A percentile compares a stretch with the other conserved stretches of the same genome.
Conservation (phyloP, 1,140 invertebrate genomes). For the Proctacanthus coquilletti region DNA sequence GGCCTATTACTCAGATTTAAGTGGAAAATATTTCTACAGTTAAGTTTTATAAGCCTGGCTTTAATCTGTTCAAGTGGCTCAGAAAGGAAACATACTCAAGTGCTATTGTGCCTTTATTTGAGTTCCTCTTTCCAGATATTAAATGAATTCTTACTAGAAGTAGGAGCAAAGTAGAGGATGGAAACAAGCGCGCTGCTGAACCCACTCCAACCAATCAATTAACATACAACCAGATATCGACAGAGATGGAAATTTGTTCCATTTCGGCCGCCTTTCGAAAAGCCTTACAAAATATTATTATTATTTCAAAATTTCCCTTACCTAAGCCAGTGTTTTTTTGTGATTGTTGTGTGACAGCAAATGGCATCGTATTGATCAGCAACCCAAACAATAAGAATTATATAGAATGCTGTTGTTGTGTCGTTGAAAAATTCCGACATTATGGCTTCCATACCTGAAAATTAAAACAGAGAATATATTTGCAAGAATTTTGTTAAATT, state of each 20-base stretch:
- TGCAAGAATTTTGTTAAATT: too few species aligned
- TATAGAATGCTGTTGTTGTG: conserved; percentile 96
- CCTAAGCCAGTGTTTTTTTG: conserved; percentile 90
- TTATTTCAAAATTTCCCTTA: conserved; percentile 33
- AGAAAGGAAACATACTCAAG: neutral
- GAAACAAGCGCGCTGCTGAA: too few species aligned
- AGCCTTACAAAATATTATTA: neutral
- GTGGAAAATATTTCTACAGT: neutral
- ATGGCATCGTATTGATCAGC: conserved; percentile 98
- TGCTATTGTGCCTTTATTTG: neutral
- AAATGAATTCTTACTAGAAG: neutral
- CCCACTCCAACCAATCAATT: too few species aligned
- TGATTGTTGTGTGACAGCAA: conserved; percentile 91
- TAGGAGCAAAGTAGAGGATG: too few species aligned
- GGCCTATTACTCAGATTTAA: neutral
- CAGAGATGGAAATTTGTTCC: too few species aligned
- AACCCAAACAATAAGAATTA: conserved; percentile 97
- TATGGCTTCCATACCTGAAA: conserved; percentile 97
- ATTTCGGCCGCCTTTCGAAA: too few species aligned
- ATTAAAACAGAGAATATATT: conserved; percentile 3
- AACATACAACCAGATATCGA: too few species aligned
- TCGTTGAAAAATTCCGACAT: conserved; percentile 99
- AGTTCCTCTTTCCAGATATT: neutral
- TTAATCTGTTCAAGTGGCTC: neutral
- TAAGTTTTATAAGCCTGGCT: neutral